A percentile compares a stretch with the other conserved stretches of the same genome.
Evolutionary conservation across 2,797 vertebrate species (phyloP).

Genomic region (Orestias chungarensis): DNA sequence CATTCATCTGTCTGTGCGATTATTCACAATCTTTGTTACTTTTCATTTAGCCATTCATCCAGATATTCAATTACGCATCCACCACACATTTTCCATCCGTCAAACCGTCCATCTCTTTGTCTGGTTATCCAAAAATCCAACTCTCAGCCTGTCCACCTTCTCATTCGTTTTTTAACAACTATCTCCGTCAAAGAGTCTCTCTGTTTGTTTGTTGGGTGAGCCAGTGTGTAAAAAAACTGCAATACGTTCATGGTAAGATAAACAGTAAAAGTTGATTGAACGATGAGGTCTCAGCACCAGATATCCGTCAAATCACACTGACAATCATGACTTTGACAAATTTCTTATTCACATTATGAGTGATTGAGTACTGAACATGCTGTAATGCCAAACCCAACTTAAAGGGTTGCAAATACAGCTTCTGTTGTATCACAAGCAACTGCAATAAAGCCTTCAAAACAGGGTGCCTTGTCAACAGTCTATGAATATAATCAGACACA

Average conservation of each 20-base stretch:
- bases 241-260: background rate
- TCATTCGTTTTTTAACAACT: too few relatives aligned
- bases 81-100: background rate
- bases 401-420: background rate
- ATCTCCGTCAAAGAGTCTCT: too few relatives aligned
- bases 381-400: background rate
- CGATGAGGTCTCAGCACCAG: background rate
- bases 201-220: too few relatives aligned
- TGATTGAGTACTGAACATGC: background rate
- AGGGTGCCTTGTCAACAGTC: conserved; percentile 13
- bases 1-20: background rate
- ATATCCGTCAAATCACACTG: background rate
- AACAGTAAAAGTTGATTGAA: background rate
- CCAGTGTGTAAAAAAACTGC: background rate
- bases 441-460: background rate
- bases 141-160: too few relatives aligned
- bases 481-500: conserved; percentile 16
- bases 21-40: background rate
- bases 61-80: background rate
- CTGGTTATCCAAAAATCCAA: background rate
- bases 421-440: background rate
- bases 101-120: background rate
- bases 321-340: background rate
- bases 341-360: background rate
- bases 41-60: background rate